These are phyloP conservation scores for Lepidotrigona ventralis DNA, from an alignment of 1,140 invertebrate genomes.

Conservation along the genomic window DNA sequence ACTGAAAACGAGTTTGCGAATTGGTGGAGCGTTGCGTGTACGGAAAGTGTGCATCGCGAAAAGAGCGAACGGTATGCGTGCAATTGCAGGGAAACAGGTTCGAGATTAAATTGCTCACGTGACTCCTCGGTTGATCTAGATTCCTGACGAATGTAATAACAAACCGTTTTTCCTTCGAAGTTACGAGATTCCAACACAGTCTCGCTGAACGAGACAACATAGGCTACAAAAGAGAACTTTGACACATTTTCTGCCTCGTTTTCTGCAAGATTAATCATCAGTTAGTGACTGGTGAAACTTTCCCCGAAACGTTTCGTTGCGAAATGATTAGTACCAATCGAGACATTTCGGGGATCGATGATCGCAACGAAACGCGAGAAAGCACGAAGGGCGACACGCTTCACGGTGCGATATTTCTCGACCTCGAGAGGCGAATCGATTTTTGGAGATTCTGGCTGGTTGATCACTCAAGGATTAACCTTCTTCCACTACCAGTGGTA, in stretches of 20 bases:
- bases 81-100: conserved; percentile 3
- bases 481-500: conserved; percentile 42
- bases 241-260: neutral
- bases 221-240: neutral
- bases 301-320: neutral
- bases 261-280: neutral
- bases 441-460: conserved; percentile 65
- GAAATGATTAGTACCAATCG: too few species aligned
- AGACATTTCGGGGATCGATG: neutral
- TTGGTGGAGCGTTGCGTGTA: accelerated
- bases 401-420: neutral
- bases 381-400: conserved; percentile 7
- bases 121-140: conserved; percentile 22
- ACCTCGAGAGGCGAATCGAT: conserved; percentile 58
- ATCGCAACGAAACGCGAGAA: neutral
- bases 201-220: too few species aligned
- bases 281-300: neutral
- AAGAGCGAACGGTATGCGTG: conserved; percentile 6
- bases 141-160: conserved; percentile 7
- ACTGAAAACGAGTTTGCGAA: neutral
- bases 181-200: neutral
- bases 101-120: conserved; percentile 6
- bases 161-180: neutral
- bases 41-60: neutral
- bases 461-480: conserved; percentile 48